Evolutionary conservation across 2,113 vertebrate species (phyloP).

Genomic region (Cottus gobio): DNA sequence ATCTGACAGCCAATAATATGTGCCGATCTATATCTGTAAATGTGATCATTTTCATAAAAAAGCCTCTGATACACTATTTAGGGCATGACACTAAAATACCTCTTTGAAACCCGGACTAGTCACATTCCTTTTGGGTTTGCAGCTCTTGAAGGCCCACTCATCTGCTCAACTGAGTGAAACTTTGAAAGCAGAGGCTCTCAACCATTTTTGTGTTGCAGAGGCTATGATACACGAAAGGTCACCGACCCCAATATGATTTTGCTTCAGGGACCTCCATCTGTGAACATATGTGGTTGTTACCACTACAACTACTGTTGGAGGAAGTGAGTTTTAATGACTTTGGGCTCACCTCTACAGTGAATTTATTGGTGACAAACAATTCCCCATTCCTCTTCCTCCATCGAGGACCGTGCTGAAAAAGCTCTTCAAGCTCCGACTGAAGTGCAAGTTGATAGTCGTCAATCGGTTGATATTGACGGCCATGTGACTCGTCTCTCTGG

Average conservation of each 20-base stretch:
- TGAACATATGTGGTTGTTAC: neutral
- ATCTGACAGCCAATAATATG: neutral
- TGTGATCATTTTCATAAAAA: neutral
- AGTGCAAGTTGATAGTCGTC: neutral
- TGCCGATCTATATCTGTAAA: neutral
- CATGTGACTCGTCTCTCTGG: slow-evolving; percentile 11
- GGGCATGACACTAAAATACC: slow-evolving; percentile 5
- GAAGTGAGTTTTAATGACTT: neutral
- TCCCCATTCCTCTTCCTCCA: neutral
- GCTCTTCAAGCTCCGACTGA: neutral
- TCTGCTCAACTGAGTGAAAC: slow-evolving; percentile 42
- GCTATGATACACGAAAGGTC: neutral
- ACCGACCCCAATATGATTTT: neutral
- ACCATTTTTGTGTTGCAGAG: neutral
- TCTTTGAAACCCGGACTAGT: slow-evolving; percentile 47
- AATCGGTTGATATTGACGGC: neutral
- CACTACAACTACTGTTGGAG: too few relatives aligned
- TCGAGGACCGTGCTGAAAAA: neutral
- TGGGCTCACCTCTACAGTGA: neutral
- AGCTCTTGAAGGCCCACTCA: slow-evolving; percentile 29
- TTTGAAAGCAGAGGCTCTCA: neutral
- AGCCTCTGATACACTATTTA: neutral
- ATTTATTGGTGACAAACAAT: neutral
- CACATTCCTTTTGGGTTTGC: slow-evolving; percentile 41
- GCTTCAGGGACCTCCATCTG: neutral